phyloP scores from a whole-genome alignment of 35 echinoderm and acorn worm species.

The Diadema setosum region DNA sequence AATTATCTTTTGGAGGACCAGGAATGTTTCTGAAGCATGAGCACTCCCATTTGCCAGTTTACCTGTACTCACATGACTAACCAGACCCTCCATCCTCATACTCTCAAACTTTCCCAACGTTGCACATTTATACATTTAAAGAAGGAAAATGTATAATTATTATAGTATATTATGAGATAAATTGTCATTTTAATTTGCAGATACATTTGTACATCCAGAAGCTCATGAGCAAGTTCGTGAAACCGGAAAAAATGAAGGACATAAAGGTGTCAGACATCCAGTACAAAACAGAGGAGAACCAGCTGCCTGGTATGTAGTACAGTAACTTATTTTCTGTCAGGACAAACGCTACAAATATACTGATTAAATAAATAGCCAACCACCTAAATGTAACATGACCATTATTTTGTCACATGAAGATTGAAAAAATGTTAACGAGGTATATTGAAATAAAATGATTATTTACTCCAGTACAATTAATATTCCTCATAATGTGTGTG shows the following conservation, averaged over 20 bases:
- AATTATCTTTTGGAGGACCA: too few relatives aligned
- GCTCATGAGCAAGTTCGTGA: background rate
- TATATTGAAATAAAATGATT: slow-evolving; percentile 1
- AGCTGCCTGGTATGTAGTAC: slow-evolving; percentile 13
- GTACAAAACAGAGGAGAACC: background rate
- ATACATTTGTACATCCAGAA: slow-evolving; percentile 9
- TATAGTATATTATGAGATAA: background rate
- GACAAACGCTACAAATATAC: background rate
- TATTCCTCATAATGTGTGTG: background rate
- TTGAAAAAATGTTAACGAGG: background rate
- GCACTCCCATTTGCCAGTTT: too few relatives aligned
- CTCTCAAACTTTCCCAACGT: background rate
- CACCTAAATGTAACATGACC: background rate
- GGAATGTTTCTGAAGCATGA: too few relatives aligned
- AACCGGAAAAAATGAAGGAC: slow-evolving; percentile 7
- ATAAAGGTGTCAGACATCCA: background rate
- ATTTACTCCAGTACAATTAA: background rate
- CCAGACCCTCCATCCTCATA: background rate
- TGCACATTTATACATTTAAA: background rate
- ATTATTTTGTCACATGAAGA: slow-evolving; percentile 8
- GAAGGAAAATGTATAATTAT: background rate
- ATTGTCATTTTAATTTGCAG: background rate
- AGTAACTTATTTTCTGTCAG: slow-evolving; percentile 5
- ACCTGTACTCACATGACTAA: too few relatives aligned
- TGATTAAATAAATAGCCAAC: background rate